Evolutionary conservation across 30 jellyfish, hydroid and myxozoan genomes (phyloP).

Genomic region (Clytia hemisphaerica): DNA sequence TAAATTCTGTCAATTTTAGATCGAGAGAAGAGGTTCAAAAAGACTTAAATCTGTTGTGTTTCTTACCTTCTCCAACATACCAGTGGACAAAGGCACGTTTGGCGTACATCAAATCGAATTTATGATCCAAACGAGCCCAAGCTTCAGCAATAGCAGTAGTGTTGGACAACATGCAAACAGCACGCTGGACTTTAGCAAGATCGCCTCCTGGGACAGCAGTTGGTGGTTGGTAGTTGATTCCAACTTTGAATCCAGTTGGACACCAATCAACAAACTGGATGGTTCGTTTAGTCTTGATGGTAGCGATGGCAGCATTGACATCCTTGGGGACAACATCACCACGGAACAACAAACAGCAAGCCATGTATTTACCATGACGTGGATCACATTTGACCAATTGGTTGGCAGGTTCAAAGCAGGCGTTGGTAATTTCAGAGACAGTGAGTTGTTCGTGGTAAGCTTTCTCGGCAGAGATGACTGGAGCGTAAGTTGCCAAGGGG

Average conservation of each 20-base stretch:
- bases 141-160: too few species aligned
- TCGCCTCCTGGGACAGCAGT: too few species aligned
- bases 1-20: too few species aligned
- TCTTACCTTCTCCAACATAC: too few species aligned
- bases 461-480: slow-evolving; percentile 81
- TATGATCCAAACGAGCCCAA: too few species aligned
- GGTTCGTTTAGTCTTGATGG: slow-evolving; percentile 48
- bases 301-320: slow-evolving; percentile 79
- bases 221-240: slow-evolving; percentile 77
- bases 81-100: too few species aligned
- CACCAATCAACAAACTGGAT: slow-evolving; percentile 90
- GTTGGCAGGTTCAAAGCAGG: slow-evolving; percentile 69
- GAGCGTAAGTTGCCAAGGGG: slow-evolving; percentile 93
- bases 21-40: too few species aligned
- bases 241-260: slow-evolving; percentile 89
- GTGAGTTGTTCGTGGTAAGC: slow-evolving; percentile 74
- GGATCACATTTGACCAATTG: slow-evolving; percentile 96
- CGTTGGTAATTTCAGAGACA: slow-evolving; percentile 61
- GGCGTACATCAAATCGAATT: too few species aligned
- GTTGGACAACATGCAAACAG: too few species aligned
- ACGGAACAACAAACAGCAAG: slow-evolving; percentile 84
- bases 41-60: too few species aligned
- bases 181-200: too few species aligned
- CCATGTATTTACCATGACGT: slow-evolving; percentile 78
- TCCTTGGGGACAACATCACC: slow-evolving; percentile 96